These are phyloP conservation scores for Pandion haliaetus DNA, from an alignment of 2,113 vertebrate genomes.

Conservation along the genomic window DNA sequence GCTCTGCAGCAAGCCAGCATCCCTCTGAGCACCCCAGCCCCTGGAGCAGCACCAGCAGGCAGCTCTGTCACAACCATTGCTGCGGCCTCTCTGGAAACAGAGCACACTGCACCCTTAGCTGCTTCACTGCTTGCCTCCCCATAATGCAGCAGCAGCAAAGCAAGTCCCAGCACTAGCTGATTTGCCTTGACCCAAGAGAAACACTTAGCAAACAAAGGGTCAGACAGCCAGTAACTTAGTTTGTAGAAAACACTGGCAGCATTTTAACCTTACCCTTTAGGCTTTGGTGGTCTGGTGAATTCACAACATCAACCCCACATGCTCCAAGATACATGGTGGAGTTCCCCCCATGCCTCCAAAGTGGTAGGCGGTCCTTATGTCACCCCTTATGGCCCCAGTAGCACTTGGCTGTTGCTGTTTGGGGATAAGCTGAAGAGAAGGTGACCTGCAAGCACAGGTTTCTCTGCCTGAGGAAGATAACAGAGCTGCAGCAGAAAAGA, in stretches of 20 bases:
- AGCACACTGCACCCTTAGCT: neutral
- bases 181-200: neutral
- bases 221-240: neutral
- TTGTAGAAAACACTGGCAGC: neutral
- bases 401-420: neutral
- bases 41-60: neutral
- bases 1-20: neutral
- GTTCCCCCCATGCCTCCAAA: neutral
- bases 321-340: rapidly evolving
- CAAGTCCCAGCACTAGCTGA: neutral
- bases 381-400: neutral
- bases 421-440: neutral
- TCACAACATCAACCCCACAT: neutral
- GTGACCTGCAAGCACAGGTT: neutral
- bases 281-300: neutral
- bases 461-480: neutral
- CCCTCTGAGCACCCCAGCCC: neutral
- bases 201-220: neutral
- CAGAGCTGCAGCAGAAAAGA: neutral
- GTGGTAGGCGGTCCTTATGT: neutral
- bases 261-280: neutral
- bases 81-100: rapidly evolving
- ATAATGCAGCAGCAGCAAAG: neutral
- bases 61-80: neutral
- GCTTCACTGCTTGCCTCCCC: neutral